phyloP scores from a whole-genome alignment of 2,888 invertebrate genomes.

The Noctua comes region DNA sequence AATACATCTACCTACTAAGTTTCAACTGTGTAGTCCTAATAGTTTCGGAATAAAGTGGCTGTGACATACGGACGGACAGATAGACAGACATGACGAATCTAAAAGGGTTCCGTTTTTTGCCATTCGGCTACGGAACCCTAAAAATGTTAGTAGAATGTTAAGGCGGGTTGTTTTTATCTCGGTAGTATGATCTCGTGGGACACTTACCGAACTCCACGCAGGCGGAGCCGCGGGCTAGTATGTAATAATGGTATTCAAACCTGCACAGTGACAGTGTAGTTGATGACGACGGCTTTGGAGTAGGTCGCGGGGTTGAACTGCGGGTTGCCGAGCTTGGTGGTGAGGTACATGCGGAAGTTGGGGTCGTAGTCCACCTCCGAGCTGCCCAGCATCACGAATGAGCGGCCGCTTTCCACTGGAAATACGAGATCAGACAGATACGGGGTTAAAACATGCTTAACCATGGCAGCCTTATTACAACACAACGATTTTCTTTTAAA shows the following conservation, averaged over 20 bases:
- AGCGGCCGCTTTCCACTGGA: conserved; percentile 92
- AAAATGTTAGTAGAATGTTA: no score
- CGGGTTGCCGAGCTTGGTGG: conserved; percentile 97
- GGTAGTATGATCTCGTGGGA: no score
- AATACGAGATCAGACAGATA: conserved; percentile 20
- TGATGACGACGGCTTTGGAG: conserved; percentile 96
- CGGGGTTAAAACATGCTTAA: neutral
- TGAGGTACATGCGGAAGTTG: conserved; percentile 96
- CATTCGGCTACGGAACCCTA: no score
- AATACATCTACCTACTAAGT: no score
- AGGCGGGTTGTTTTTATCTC: no score
- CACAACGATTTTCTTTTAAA: no score
- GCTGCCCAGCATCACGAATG: conserved; percentile 96
- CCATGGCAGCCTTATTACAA: neutral
- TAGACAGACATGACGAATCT: no score
- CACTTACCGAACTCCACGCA: neutral
- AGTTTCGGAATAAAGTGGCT: no score
- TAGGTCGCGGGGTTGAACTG: conserved; percentile 96
- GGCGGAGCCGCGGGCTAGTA: neutral
- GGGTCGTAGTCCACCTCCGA: conserved; percentile 97
- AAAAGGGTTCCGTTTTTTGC: no score
- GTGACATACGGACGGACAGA: no score
- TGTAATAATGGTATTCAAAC: conserved; percentile 69
- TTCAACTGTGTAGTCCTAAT: no score
- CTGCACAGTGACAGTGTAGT: conserved; percentile 96